A percentile compares a stretch with the other conserved stretches of the same genome.
Conservation (phyloP, 2,797 vertebrate genomes). For the Lepilemur ruficaudatus region DNA sequence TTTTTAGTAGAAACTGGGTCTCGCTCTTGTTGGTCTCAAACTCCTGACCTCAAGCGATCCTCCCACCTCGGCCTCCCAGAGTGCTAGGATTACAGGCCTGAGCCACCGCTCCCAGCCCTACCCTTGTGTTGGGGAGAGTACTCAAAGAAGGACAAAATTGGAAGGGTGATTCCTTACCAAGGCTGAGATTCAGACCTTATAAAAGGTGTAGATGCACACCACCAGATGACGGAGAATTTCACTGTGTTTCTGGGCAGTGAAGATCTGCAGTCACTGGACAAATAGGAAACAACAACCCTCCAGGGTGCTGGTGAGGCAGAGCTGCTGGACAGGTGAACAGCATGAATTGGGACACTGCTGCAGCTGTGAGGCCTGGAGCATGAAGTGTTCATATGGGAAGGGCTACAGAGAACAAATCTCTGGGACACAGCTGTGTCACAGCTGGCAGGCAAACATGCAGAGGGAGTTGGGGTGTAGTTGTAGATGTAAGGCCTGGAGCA, state of each 20-base stretch:
- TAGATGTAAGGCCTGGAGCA: not conserved
- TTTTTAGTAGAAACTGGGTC: too few species aligned
- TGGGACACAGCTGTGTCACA: not conserved
- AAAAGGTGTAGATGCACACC: not conserved
- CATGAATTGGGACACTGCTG: not conserved
- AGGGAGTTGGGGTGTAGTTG: not conserved
- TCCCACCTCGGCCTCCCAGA: too few species aligned
- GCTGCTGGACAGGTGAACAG: not conserved
- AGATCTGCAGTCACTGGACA: not conserved
- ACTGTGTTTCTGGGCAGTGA: not conserved
- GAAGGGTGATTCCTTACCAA: not conserved
- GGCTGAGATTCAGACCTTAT: not conserved
- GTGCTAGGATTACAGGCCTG: too few species aligned
- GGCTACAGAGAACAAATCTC: not conserved
- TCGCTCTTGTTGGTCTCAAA: too few species aligned
- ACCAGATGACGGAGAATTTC: not conserved
- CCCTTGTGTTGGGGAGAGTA: not conserved
- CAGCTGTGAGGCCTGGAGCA: not conserved
- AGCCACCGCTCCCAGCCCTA: not conserved
- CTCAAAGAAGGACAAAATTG: not conserved
- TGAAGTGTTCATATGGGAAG: not conserved
- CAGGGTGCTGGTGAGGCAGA: not conserved
- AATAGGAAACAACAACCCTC: not conserved
- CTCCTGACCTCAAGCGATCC: too few species aligned
- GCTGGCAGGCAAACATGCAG: not conserved